Conservation (phyloP, 2,797 vertebrate genomes). For the Coregonus sp. region DNA sequence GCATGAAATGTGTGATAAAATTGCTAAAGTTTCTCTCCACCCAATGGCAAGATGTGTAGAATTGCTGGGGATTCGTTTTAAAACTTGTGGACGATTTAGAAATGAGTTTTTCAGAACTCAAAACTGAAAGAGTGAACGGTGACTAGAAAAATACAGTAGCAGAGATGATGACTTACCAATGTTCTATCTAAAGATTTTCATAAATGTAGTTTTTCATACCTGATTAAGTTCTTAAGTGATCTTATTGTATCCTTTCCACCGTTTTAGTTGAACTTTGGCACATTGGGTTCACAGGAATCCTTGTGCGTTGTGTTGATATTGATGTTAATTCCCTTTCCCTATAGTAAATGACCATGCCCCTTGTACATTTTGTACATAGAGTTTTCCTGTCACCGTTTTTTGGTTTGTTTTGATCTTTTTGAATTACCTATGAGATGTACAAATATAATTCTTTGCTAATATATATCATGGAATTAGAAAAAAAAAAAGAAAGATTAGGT, state of each 20-base stretch:
- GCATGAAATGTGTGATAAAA: too few species aligned
- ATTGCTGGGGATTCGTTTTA: too few species aligned
- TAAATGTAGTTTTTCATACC: conserved; percentile 69
- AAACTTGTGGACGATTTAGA: conserved; percentile 56
- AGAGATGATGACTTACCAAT: conserved; percentile 59
- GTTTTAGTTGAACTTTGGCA: conserved; percentile 47
- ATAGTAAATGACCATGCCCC: conserved; percentile 56
- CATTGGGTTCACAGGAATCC: conserved; percentile 50
- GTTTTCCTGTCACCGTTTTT: conserved; percentile 76
- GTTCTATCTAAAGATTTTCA: conserved; percentile 64
- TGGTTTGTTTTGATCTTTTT: conserved; percentile 55
- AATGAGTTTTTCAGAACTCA: conserved; percentile 66
- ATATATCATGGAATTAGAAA: conserved; percentile 80
- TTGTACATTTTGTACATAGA: conserved; percentile 83
- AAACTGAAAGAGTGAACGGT: conserved; percentile 41
- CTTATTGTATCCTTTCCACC: conserved; percentile 61
- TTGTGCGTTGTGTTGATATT: conserved; percentile 51
- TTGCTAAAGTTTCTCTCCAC: too few species aligned
- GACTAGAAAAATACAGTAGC: conserved; percentile 13
- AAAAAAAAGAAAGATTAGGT: conserved; percentile 49
- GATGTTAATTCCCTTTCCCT: conserved; percentile 37
- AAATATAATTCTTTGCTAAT: conserved; percentile 85
- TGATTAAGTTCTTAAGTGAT: conserved; percentile 77
- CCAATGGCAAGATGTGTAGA: too few species aligned
- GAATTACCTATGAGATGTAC: conserved; percentile 77